Evolutionary conservation across 2,797 vertebrate species (phyloP).

Genomic region (Sebastes steindachneri): DNA sequence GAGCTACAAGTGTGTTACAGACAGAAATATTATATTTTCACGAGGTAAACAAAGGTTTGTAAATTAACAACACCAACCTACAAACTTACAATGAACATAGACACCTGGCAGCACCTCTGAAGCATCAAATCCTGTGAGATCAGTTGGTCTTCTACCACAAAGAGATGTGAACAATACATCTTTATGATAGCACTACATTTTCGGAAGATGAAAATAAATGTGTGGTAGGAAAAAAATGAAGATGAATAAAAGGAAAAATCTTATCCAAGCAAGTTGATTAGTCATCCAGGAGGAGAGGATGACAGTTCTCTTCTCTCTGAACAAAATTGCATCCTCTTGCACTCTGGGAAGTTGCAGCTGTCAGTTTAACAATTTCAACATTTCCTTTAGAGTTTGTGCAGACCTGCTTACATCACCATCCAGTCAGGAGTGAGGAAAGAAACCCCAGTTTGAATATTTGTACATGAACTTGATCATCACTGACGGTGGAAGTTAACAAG

Average conservation of each 20-base stretch:
- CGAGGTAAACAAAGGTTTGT: background rate
- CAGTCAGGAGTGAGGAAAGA: background rate
- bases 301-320: background rate
- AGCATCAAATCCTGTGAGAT: background rate
- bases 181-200: background rate
- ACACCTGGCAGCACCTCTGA: background rate
- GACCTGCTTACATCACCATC: conserved; percentile 2
- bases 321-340: conserved; percentile 10
- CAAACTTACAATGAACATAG: background rate
- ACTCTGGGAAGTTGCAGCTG: conserved; percentile 8
- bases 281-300: background rate
- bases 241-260: background rate
- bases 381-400: background rate
- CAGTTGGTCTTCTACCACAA: background rate
- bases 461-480: background rate
- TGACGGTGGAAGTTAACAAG: background rate
- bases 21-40: background rate
- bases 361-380: background rate
- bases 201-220: background rate
- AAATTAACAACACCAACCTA: background rate
- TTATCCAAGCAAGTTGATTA: background rate
- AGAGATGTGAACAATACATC: background rate
- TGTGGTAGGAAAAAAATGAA: background rate
- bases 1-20: background rate
- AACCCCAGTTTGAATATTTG: background rate